Conservation (phyloP, 2,797 vertebrate genomes). For the Gymnoscopelus microlampas region DNA sequence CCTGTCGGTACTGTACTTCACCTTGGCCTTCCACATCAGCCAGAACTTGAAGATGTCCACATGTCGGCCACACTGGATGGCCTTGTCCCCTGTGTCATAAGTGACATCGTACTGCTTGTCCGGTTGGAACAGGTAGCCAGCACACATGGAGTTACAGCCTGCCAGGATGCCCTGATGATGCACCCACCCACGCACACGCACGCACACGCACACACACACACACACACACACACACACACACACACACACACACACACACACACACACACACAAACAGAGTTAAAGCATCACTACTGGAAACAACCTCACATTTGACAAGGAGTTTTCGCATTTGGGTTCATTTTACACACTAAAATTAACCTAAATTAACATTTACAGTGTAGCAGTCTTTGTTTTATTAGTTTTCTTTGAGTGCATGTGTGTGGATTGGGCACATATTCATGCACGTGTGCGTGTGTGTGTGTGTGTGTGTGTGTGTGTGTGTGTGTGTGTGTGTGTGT, state of each 20-base stretch:
- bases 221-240: not conserved
- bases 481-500: conserved; percentile 3
- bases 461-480: conserved; percentile 3
- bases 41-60: conserved; percentile 99
- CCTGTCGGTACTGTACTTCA: conserved; percentile 66
- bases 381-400: too few relatives aligned
- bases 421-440: too few relatives aligned
- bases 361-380: too few relatives aligned
- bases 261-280: not conserved
- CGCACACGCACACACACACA: conserved; percentile 5
- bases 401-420: not conserved
- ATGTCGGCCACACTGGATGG: conserved; percentile 96
- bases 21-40: conserved; percentile 99
- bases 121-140: conserved; percentile 97
- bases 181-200: conserved; percentile 6
- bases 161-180: conserved; percentile 88
- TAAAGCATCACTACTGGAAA: too few relatives aligned
- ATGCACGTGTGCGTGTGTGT: not conserved
- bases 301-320: too few relatives aligned
- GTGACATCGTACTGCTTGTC: conserved; percentile 98
- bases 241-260: conserved; percentile 14
- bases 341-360: too few relatives aligned
- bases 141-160: conserved; percentile 98
- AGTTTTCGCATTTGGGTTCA: too few relatives aligned
- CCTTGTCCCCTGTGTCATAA: conserved; percentile 97